Base-by-base conservation (phyloP, 2,797 vertebrate genomes). In the Limnodromus scolopaceus region DNA sequence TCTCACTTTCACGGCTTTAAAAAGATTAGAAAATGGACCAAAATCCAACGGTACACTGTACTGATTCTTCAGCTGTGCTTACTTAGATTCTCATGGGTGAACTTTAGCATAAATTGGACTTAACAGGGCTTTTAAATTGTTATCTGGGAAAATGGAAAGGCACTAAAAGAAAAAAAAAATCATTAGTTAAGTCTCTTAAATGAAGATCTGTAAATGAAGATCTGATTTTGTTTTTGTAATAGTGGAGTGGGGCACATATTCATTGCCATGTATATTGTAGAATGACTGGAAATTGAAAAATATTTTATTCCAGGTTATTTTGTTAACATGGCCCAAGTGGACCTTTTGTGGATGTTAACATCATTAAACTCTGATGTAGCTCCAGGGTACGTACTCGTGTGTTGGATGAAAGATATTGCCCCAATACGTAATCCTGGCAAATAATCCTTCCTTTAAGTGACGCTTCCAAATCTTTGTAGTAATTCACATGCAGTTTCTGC, bases 11-110 rank as follows among this genome's bases (percentile, higher is more conserved):
- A 5, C 2, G 1, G 4, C 45, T 64, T 78, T 45, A 46, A 17
- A 20, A 4, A 23, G 4, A 10, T 28, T 82, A 61, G 25, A 30
- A 72, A 45, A 75, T 16, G 5, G 9, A 32, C 2, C 4, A 87
- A 14, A 83, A 10, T 0, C 2, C 16, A 39, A 2, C 4, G 7
- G 8, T 36, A 55, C 13, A 24, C 13, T 53, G 8, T 19, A 14
- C 3, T 86, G 11, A 41, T 86, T 68, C 25, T 92, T 88, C 51
- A 88, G 5, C 5, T 3, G 0, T 41, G 11, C 6, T 45, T 70
- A 38, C 28, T 51, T 45, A 34, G 8, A 10, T 81, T 68, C 81
- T 71, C 13, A 8, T 27, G 38, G 10, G 11, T 60, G 18, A 3
- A 1, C 6, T 60, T 13, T 51, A 55, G 11, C 16, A 68, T 27